Conservation (phyloP, 2,888 invertebrate species). For the Muschampia plurimacula region DNA sequence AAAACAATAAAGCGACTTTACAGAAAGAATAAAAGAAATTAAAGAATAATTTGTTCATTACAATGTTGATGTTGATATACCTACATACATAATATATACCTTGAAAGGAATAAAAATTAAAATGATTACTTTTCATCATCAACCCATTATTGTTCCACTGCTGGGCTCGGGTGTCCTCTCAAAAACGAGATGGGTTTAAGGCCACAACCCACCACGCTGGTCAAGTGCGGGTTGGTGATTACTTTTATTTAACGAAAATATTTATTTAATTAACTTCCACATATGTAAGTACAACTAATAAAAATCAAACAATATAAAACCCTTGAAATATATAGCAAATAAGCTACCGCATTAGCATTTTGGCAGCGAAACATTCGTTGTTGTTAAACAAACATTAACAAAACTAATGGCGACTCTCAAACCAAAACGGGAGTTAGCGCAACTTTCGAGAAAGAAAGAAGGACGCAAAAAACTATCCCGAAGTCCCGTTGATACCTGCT, state of each 20-base stretch:
- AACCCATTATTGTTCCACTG: no score
- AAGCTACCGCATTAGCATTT: conserved; percentile 12
- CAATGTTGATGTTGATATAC: not conserved
- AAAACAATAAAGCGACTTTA: not conserved
- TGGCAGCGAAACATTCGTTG: conserved; percentile 19
- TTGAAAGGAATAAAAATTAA: no score
- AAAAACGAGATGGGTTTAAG: no score
- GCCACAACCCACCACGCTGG: no score
- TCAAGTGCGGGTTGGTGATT: no score
- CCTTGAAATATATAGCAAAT: not conserved
- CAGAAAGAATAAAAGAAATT: not conserved
- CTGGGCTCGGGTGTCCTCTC: no score
- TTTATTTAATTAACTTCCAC: no score
- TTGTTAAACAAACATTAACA: conserved; percentile 39
- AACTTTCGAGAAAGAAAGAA: conserved; percentile 39
- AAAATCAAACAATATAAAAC: not conserved
- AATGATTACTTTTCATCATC: no score
- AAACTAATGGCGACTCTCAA: conserved; percentile 34
- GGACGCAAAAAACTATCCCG: conserved; percentile 22
- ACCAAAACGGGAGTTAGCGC: conserved; percentile 31
- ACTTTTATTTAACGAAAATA: no score
- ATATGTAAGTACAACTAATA: not conserved
- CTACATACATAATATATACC: no score
- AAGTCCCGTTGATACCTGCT: conserved; percentile 51
- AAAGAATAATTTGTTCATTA: not conserved